Evolutionary conservation across 2,888 invertebrate species (phyloP).

Genomic region (Microchrysa polita): DNA sequence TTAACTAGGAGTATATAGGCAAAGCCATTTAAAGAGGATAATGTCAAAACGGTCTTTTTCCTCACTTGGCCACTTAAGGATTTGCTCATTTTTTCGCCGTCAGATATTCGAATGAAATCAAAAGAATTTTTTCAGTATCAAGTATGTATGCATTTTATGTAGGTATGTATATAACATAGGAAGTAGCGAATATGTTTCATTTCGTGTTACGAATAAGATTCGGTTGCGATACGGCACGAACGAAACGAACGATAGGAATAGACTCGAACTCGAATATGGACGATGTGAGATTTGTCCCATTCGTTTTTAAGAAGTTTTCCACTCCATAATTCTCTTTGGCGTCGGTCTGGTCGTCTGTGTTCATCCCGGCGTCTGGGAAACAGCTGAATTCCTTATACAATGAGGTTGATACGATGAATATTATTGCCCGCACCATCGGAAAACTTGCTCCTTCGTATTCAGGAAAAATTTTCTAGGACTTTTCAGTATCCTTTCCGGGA

Average conservation of each 20-base stretch:
- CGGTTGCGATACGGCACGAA: conserved; percentile 39
- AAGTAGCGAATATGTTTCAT: conserved; percentile 14
- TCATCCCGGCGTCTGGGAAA: conserved; percentile 40
- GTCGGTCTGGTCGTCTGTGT: conserved; percentile 44
- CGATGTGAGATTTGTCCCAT: conserved; percentile 1
- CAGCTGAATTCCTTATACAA: conserved; percentile 39
- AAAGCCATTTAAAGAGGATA: conserved; percentile 25
- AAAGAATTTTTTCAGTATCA: conserved; percentile 28
- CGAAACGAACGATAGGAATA: neutral
- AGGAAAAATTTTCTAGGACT: too few relatives aligned
- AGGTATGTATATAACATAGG: neutral
- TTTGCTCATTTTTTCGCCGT: too few relatives aligned
- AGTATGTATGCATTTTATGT: conserved; percentile 2
- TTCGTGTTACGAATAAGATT: conserved; percentile 32
- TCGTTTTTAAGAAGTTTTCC: conserved; percentile 29
- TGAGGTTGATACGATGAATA: conserved; percentile 40
- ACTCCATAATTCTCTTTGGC: conserved; percentile 43
- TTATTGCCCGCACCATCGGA: conserved; percentile 33
- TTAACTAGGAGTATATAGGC: conserved; percentile 15
- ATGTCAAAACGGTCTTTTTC: conserved; percentile 8
- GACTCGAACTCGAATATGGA: neutral
- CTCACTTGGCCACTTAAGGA: neutral
- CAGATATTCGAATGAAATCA: neutral
- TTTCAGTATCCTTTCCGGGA: too few relatives aligned
- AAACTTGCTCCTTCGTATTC: too few relatives aligned